A percentile compares a stretch with the other conserved stretches of the same genome.
phyloP scores from a whole-genome alignment of 2,888 invertebrate genomes.

The Zele albiditarsus region DNA sequence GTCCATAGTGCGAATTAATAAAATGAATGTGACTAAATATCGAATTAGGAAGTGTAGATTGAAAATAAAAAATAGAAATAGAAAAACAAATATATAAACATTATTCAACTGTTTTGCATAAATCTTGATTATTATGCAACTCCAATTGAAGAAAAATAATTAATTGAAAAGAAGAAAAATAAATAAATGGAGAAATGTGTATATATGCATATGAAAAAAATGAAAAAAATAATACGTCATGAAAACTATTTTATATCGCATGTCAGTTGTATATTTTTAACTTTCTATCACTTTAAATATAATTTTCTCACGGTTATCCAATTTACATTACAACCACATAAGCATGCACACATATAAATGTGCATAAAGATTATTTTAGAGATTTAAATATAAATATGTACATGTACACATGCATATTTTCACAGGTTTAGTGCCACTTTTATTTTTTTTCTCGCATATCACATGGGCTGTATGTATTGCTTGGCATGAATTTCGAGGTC shows the following conservation, averaged over 20 bases:
- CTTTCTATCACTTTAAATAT: not conserved
- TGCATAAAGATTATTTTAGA: not conserved
- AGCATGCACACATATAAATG: not conserved
- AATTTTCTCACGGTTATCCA: constrained; percentile 17
- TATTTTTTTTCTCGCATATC: constrained; percentile 45
- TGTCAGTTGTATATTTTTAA: not conserved
- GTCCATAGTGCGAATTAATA: not conserved
- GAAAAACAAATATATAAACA: not conserved
- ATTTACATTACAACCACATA: not conserved
- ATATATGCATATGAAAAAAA: not conserved
- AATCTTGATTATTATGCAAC: not conserved
- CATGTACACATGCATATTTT: constrained; percentile 29
- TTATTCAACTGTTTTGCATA: not conserved
- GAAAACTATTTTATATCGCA: not conserved
- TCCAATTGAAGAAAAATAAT: not conserved
- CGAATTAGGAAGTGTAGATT: not conserved
- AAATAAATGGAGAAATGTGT: too few species aligned
- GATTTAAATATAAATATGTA: not conserved
- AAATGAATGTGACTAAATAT: not conserved
- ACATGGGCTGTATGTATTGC: constrained; percentile 38
- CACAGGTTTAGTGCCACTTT: constrained; percentile 41
- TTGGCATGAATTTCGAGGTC: constrained; percentile 61
- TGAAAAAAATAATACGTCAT: not conserved
- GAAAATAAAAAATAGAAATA: not conserved
- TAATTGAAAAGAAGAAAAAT: not conserved